Evolutionary conservation across 23 tunicate genomes (phyloP).

Genomic region (Ciona savignyi): DNA sequence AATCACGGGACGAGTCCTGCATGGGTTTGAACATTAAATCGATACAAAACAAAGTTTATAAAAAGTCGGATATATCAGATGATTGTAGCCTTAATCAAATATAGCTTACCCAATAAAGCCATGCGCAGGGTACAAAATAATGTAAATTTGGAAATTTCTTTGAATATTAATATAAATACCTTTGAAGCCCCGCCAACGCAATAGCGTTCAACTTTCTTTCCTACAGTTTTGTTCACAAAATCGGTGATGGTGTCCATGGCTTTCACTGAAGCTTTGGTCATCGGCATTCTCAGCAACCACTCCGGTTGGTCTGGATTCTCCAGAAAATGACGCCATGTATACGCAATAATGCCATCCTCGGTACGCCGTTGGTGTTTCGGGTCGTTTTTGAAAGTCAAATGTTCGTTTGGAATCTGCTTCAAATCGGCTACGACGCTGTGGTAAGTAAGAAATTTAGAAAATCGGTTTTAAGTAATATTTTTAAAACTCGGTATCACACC

Average conservation of each 20-base stretch:
- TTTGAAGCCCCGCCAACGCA: constrained; percentile 94
- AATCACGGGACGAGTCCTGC: too few species aligned
- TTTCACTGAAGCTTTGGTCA: constrained; percentile 91
- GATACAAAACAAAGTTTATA: too few species aligned
- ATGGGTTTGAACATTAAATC: too few species aligned
- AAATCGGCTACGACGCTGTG: constrained; percentile 56
- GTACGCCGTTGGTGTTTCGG: constrained; percentile 59
- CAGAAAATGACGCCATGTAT: constrained; percentile 90
- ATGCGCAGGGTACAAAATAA: too few species aligned
- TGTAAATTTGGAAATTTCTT: too few species aligned
- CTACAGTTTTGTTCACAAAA: constrained; percentile 69
- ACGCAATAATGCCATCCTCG: constrained; percentile 93
- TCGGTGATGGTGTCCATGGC: constrained; percentile 87
- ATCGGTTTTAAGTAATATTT: too few species aligned
- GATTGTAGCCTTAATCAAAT: too few species aligned
- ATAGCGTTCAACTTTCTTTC: constrained; percentile 36
- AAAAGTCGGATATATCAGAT: too few species aligned
- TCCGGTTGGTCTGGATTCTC: constrained; percentile 84
- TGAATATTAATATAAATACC: too few species aligned
- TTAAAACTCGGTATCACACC: too few species aligned
- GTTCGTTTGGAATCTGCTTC: constrained; percentile 84
- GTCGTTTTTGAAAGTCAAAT: constrained; percentile 58
- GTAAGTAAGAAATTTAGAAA: too few species aligned
- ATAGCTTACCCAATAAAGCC: too few species aligned
- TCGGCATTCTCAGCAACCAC: constrained; percentile 85